Percentiles rank a stretch among this genome's conserved stretches.
phyloP scores from a whole-genome alignment of 1,140 invertebrate species.

The Onthophagus taurus region DNA sequence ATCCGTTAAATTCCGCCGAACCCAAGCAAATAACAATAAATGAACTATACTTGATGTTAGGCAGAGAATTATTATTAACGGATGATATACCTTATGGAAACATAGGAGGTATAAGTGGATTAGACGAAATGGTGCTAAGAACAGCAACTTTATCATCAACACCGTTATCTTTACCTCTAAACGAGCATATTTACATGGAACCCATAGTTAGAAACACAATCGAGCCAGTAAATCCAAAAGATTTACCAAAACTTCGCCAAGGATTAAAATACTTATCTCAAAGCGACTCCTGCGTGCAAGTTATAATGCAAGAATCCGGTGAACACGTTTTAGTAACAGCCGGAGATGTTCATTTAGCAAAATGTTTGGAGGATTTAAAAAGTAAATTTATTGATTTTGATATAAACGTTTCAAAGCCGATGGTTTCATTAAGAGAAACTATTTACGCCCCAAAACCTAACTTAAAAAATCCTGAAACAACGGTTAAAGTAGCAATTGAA shows the following conservation, averaged over 20 bases:
- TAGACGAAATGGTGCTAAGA: slow-evolving; percentile 78
- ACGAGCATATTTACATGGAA: slow-evolving; percentile 58
- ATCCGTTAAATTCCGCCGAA: slow-evolving; percentile 50
- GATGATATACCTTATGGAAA: slow-evolving; percentile 80
- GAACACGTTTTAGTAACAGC: slow-evolving; percentile 94
- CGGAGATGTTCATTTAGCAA: slow-evolving; percentile 94
- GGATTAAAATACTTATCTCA: slow-evolving; percentile 79
- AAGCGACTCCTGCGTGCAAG: slow-evolving; percentile 88
- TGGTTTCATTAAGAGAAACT: slow-evolving; percentile 94
- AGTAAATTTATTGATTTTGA: slow-evolving; percentile 79
- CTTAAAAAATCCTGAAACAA: slow-evolving; percentile 7
- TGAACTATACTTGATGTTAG: slow-evolving; percentile 87
- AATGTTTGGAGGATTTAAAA: slow-evolving; percentile 82
- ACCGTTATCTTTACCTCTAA: slow-evolving; percentile 80
- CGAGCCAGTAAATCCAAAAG: slow-evolving; percentile 76
- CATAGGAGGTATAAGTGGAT: slow-evolving; percentile 75
- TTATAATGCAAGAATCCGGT: slow-evolving; percentile 85
- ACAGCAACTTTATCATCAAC: slow-evolving; percentile 84
- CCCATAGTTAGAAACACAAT: slow-evolving; percentile 92
- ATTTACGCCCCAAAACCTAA: slow-evolving; percentile 13
- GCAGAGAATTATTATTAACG: slow-evolving; percentile 76
- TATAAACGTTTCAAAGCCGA: slow-evolving; percentile 85
- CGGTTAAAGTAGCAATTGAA: slow-evolving; percentile 8
- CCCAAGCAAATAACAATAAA: slow-evolving; percentile 49
- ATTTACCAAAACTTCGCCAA: slow-evolving; percentile 71